phyloP scores from a whole-genome alignment of 2,113 vertebrate species.

The Centropristis striata region DNA sequence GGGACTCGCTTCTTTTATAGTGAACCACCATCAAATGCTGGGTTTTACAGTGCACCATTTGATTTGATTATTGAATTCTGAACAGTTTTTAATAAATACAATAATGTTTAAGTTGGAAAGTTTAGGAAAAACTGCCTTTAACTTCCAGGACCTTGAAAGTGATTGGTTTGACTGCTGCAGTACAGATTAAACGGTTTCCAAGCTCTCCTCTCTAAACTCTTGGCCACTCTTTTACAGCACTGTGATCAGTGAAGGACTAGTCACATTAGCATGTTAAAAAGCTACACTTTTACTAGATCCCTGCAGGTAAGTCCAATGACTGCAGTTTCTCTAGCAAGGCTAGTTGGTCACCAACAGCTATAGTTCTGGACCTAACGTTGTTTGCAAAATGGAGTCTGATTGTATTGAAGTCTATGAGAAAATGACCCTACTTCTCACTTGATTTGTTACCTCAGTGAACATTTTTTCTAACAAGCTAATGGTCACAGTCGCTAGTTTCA shows the following conservation, averaged over 20 bases:
- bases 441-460: too few species aligned
- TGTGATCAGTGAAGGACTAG: not conserved
- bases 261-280: not conserved
- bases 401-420: too few species aligned
- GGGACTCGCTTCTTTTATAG: not conserved
- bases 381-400: too few species aligned
- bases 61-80: not conserved
- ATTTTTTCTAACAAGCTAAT: too few species aligned
- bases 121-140: not conserved
- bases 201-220: not conserved
- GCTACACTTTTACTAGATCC: not conserved
- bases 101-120: not conserved
- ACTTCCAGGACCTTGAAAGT: not conserved
- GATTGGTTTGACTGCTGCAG: not conserved
- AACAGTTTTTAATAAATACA: slow-evolving; percentile 23
- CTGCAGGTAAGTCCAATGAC: not conserved
- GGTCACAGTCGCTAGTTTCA: too few species aligned
- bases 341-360: not conserved
- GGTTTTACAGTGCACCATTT: not conserved
- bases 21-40: not conserved
- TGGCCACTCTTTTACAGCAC: not conserved
- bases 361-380: not conserved
- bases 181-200: slow-evolving; percentile 19
- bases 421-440: too few species aligned
- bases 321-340: not conserved